Evolutionary conservation across 2,113 vertebrate genomes (phyloP).

Genomic region (Noctilio leporinus): DNA sequence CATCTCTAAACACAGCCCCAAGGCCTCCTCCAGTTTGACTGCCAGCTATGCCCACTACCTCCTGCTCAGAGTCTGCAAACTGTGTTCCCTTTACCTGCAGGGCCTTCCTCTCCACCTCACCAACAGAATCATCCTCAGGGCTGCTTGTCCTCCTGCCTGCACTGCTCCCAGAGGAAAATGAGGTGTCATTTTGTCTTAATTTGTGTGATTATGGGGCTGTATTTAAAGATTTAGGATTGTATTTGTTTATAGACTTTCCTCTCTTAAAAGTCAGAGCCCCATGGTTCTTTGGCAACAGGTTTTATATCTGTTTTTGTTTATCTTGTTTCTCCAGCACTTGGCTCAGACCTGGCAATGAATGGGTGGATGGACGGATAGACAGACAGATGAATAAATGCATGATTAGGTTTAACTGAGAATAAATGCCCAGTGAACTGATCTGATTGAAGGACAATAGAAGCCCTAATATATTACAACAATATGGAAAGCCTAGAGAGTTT

Average conservation of each 20-base stretch:
- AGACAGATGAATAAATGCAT: not conserved
- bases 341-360: not conserved
- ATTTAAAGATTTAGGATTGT: too few species aligned
- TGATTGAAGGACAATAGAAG: not conserved
- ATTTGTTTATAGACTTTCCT: not conserved
- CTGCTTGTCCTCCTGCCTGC: not conserved
- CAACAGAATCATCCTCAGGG: not conserved
- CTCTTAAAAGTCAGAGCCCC: not conserved
- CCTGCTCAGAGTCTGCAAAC: not conserved
- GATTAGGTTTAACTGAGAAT: not conserved
- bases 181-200: not conserved
- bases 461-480: not conserved
- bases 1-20: not conserved
- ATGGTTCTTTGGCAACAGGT: not conserved
- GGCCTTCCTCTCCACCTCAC: not conserved
- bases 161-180: not conserved
- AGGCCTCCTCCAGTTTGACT: not conserved
- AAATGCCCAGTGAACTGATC: not conserved
- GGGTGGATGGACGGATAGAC: not conserved
- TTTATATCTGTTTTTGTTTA: not conserved
- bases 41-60: not conserved
- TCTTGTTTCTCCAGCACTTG: not conserved
- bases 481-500: not conserved
- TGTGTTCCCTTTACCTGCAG: not conserved
- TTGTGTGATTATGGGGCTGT: not conserved